A percentile compares a stretch with the other conserved stretches of the same genome.
These are phyloP conservation scores for Torymus auratus DNA, from an alignment of 2,888 invertebrate species.

Conservation along the genomic window DNA sequence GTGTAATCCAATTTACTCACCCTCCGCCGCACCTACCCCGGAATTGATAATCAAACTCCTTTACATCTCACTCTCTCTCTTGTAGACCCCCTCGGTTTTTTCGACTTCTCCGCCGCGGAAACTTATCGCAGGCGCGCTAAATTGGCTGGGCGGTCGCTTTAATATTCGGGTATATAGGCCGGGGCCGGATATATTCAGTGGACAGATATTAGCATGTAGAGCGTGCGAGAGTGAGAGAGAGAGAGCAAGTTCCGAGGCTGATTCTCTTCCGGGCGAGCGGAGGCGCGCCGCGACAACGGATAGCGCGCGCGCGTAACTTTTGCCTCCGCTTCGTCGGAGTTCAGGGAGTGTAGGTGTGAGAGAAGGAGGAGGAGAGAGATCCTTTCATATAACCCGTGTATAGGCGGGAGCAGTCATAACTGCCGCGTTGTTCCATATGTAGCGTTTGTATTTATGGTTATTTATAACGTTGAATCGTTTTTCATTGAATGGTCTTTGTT, in stretches of 20 bases:
- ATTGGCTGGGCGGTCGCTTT: conserved; percentile 58
- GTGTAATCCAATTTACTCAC: too few species aligned
- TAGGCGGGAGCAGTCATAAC: too few species aligned
- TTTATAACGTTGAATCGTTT: too few species aligned
- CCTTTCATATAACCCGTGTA: too few species aligned
- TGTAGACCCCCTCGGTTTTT: not conserved
- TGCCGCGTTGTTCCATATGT: too few species aligned
- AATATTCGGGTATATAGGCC: conserved; percentile 65
- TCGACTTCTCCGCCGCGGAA: not conserved
- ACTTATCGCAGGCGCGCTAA: conserved; percentile 16
- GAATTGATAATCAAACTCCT: too few species aligned
- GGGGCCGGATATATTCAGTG: conserved; percentile 66
- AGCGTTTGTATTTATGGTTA: too few species aligned
- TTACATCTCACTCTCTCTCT: too few species aligned
- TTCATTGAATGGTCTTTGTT: too few species aligned
- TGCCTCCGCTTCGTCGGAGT: not conserved
- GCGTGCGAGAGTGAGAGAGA: conserved; percentile 45
- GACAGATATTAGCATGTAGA: conserved; percentile 70
- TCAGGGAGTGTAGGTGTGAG: too few species aligned
- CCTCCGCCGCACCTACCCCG: too few species aligned
- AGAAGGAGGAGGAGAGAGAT: too few species aligned
- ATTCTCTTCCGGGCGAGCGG: conserved; percentile 61
- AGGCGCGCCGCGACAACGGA: conserved; percentile 1
- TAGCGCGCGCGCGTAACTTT: not conserved
- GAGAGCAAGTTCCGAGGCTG: conserved; percentile 64